Evolutionary conservation across 2,888 invertebrate genomes (phyloP).

Genomic region (Conus canariensis): DNA sequence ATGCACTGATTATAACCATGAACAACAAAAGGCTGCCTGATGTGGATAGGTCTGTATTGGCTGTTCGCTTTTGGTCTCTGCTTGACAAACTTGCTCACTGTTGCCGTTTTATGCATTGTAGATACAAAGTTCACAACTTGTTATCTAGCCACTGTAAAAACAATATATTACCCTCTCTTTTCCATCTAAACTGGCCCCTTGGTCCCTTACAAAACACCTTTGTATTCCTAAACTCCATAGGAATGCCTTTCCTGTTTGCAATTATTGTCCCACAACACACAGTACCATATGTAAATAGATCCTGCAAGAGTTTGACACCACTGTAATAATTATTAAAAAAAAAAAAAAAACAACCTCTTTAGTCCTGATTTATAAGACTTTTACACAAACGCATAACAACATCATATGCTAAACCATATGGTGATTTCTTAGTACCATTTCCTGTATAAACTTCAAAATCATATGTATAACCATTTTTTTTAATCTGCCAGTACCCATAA

Average conservation of each 20-base stretch:
- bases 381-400: constrained; percentile 39
- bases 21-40: not conserved
- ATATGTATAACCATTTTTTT: constrained; percentile 40
- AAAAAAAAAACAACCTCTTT: too few species aligned
- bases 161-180: not conserved
- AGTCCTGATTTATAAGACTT: constrained; percentile 17
- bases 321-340: constrained; percentile 45
- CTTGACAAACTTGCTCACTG: not conserved
- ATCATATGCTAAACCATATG: constrained; percentile 43
- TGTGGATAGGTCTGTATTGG: not conserved
- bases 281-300: not conserved
- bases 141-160: constrained; percentile 13
- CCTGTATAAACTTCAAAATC: constrained; percentile 40
- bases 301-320: constrained; percentile 9
- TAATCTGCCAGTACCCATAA: constrained; percentile 44
- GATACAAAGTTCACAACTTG: not conserved
- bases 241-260: not conserved
- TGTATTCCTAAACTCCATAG: not conserved
- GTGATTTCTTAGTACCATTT: not conserved
- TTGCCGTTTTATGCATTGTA: not conserved
- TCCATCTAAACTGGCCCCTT: constrained; percentile 5
- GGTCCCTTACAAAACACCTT: not conserved
- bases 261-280: not conserved
- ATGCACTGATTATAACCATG: not conserved
- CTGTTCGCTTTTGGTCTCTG: not conserved